Base-by-base conservation (phyloP, 2,797 vertebrate species). In the Melanogrammus aeglefinus region DNA sequence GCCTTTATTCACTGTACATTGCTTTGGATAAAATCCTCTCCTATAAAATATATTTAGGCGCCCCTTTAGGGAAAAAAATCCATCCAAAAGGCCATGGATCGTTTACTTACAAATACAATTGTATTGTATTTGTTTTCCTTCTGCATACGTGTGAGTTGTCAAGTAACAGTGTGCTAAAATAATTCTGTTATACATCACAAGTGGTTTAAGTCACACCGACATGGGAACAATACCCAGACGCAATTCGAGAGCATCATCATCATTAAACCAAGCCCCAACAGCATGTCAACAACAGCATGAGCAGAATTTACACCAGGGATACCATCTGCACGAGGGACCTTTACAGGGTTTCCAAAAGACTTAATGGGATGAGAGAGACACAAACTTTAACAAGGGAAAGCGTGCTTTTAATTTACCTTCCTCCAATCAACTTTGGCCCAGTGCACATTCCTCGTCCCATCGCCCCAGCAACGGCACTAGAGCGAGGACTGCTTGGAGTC, bases 321-420 rank as follows among this genome's bases (percentile, higher is more conserved):
- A 73, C 82, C 85, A 77, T 81, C 78, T 81, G 87, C 87, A 88
- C 78, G 51, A 84, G 86, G 80, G 82, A 81, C 84, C 79, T 82
- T 79, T 79, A 77, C 10, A 41, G 82, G 83, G 81, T 88, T 86
- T 86, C 88, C 79, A 91, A 87, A 92, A 89, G 82, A 93, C 83
- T 91, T 90, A 91, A 89, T 81, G 73, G 76, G 81, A 81, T 81
- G 88, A 90, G 77, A 88, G 84, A 82, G 84, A 80, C 87, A 90
- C 90, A 84, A 82, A 86, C 89, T 86, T 91, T 93, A 91, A 87
- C 83, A 78, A 84, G 86, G 78, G 82, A 90, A 91, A 89, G 89
- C 83, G 79, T 88, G 87, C 90, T 93, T 95, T 94, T 92, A 90
- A 93, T 94, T 93, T 93, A 90, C 89, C 85, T 88, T 82, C 91